Conservation (phyloP, 2,888 invertebrate genomes). For the Lobophora halterata region DNA sequence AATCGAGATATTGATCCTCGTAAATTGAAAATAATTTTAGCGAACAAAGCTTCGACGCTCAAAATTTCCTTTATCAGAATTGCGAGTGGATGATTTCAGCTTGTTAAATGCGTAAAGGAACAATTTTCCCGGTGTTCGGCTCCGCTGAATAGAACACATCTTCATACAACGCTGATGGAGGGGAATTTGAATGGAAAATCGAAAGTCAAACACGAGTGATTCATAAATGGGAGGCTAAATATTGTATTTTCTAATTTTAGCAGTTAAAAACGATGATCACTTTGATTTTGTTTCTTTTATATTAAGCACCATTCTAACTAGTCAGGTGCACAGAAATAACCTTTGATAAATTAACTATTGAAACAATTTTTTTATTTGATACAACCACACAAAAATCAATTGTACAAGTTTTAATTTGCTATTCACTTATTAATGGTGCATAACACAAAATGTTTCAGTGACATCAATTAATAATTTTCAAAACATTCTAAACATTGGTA, state of each 20-base stretch:
- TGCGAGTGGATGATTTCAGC: slow-evolving; percentile 36
- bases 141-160: slow-evolving; percentile 41
- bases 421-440: no score
- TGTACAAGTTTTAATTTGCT: no score
- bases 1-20: slow-evolving; percentile 27
- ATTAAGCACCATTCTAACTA: no score
- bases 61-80: slow-evolving; percentile 36
- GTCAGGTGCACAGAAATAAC: no score
- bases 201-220: slow-evolving; percentile 43
- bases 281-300: no score
- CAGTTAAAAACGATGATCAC: no score
- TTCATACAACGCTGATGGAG: slow-evolving; percentile 40
- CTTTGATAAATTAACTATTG: no score
- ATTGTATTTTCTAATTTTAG: slow-evolving; percentile 26
- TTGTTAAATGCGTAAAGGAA: slow-evolving; percentile 40
- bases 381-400: no score
- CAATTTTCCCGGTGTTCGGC: slow-evolving; percentile 39
- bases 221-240: slow-evolving; percentile 41
- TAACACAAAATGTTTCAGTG: no score
- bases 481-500: no score
- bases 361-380: no score
- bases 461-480: no score
- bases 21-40: slow-evolving; percentile 38
- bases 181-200: slow-evolving; percentile 50
- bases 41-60: slow-evolving; percentile 33